phyloP scores from a whole-genome alignment of 2,888 invertebrate species.

The Plagiodera versicolora region DNA sequence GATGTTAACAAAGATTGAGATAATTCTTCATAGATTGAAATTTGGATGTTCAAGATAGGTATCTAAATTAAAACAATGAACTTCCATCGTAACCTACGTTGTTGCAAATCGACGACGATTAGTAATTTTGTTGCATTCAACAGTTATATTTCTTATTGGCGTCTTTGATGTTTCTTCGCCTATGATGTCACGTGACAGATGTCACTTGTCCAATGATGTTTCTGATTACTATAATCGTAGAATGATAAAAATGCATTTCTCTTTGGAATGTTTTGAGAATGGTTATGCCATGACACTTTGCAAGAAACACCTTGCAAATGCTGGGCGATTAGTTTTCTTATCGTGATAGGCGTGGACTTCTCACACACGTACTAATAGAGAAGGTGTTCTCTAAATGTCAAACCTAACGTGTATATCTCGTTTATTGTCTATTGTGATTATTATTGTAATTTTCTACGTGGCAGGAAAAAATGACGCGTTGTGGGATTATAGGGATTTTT shows the following conservation, averaged over 20 bases:
- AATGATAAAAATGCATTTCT: no score
- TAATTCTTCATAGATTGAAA: not conserved
- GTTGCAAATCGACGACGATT: not conserved
- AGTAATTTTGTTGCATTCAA: no score
- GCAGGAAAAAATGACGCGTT: not conserved
- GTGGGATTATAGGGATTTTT: not conserved
- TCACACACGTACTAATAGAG: not conserved
- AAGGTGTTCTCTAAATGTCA: not conserved
- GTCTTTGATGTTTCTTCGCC: no score
- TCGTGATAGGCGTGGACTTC: not conserved
- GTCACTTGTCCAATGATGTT: no score
- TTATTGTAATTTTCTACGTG: not conserved
- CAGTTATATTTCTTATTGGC: no score
- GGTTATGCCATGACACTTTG: no score
- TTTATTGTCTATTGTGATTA: not conserved
- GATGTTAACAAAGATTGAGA: not conserved
- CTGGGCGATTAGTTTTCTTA: not conserved
- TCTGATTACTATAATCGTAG: no score
- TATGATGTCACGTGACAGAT: no score
- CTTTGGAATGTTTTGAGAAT: no score
- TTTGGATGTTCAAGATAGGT: not conserved
- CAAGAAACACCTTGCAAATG: not conserved
- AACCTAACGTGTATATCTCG: not conserved
- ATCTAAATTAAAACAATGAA: not conserved
- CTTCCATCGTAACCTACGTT: not conserved